These are phyloP conservation scores for Lichenostomus cassidix DNA, from an alignment of 2,113 vertebrate genomes.

Conservation along the genomic window DNA sequence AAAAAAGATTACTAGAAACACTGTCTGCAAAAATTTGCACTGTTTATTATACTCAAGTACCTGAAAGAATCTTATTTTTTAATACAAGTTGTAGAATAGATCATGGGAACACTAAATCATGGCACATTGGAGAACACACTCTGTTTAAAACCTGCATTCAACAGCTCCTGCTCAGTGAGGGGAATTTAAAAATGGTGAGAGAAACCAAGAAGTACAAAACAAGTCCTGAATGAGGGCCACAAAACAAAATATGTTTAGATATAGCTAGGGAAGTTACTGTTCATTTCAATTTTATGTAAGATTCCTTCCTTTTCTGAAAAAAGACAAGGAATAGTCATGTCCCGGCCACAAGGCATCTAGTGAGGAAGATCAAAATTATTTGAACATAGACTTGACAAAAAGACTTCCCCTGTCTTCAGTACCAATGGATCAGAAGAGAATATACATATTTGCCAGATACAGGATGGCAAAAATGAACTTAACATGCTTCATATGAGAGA, in stretches of 20 bases:
- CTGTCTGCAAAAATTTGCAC: background rate
- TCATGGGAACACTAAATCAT: background rate
- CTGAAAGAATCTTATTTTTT: background rate
- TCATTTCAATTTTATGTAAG: background rate
- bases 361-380: background rate
- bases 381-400: background rate
- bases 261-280: background rate
- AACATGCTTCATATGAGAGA: background rate
- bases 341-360: background rate
- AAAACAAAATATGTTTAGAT: background rate
- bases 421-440: background rate
- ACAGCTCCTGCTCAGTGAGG: fast-evolving
- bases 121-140: background rate
- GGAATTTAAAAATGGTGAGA: background rate
- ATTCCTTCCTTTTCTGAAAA: background rate
- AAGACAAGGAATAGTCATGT: background rate
- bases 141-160: background rate
- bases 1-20: background rate
- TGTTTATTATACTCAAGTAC: background rate
- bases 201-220: background rate
- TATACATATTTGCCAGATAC: background rate
- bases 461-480: background rate
- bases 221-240: background rate
- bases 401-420: background rate
- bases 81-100: background rate